Percentiles rank a stretch among this genome's conserved stretches.
phyloP scores from a whole-genome alignment of 2,888 invertebrate species.

The Eremobia ochroleuca region DNA sequence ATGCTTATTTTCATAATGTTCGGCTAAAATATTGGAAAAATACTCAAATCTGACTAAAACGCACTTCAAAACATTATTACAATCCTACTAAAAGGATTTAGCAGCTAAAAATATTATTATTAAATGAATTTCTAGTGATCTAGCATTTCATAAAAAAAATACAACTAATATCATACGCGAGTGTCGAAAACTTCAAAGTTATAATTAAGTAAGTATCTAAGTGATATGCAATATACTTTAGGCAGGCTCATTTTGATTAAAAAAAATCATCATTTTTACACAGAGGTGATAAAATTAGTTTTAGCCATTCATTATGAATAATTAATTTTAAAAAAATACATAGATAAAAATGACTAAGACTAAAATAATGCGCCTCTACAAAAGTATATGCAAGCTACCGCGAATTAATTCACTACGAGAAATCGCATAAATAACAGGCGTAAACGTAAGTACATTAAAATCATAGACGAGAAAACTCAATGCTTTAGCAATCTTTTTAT shows the following conservation, averaged over 20 bases:
- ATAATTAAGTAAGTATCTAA: constrained; percentile 81
- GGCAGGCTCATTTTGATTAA: constrained; percentile 83
- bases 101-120: constrained; percentile 68
- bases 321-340: no score
- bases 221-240: constrained; percentile 90
- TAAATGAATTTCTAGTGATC: constrained; percentile 68
- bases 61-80: constrained; percentile 63
- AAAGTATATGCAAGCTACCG: constrained; percentile 71
- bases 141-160: constrained; percentile 74
- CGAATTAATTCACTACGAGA: constrained; percentile 53
- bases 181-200: constrained; percentile 73
- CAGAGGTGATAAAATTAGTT: constrained; percentile 53
- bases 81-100: constrained; percentile 57
- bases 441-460: constrained; percentile 65
- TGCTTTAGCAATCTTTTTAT: constrained; percentile 76
- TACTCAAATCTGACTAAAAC: constrained; percentile 21
- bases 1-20: not conserved
- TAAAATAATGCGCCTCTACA: constrained; percentile 52
- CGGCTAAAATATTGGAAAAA: constrained; percentile 14
- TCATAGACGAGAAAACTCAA: constrained; percentile 70
- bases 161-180: constrained; percentile 72
- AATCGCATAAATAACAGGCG: constrained; percentile 38
- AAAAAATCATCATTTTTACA: constrained; percentile 42
- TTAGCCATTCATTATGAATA: constrained; percentile 53
- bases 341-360: constrained; percentile 63